Percentiles rank a stretch among this genome's conserved stretches.
Evolutionary conservation across 2,888 invertebrate species (phyloP).

Genomic region (Lysandra bellargus): DNA sequence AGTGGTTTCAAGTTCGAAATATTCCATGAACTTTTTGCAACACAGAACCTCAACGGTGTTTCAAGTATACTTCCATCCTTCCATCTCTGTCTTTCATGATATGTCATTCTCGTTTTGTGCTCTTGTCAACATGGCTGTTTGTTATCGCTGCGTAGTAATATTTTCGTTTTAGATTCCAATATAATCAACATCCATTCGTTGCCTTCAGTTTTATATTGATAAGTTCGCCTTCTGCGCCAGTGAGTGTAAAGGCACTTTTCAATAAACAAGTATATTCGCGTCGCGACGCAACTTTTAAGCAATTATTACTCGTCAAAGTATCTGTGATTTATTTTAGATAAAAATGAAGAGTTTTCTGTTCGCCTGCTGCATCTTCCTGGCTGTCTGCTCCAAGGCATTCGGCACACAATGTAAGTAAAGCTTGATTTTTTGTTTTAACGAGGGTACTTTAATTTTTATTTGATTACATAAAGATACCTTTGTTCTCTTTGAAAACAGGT

Average conservation of each 20-base stretch:
- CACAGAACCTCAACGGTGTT: slow-evolving; percentile 70
- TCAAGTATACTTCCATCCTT: slow-evolving; percentile 53
- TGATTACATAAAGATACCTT: slow-evolving; percentile 28
- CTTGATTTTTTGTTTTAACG: slow-evolving; percentile 41
- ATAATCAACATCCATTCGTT: slow-evolving; percentile 55
- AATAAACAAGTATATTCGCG: slow-evolving; percentile 42
- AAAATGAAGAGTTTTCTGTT: slow-evolving; percentile 80
- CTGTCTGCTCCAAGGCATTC: slow-evolving; percentile 72
- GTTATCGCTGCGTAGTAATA: slow-evolving; percentile 75
- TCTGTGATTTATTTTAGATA: slow-evolving; percentile 70
- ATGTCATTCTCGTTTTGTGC: slow-evolving; percentile 52
- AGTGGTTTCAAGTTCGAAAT: slow-evolving; percentile 43
- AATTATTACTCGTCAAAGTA: slow-evolving; percentile 67
- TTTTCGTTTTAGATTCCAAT: slow-evolving; percentile 58
- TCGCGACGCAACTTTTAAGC: slow-evolving; percentile 45
- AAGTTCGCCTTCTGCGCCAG: slow-evolving; percentile 92
- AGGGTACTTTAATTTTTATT: background rate
- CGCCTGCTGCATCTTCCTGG: slow-evolving; percentile 72
- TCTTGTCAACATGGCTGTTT: slow-evolving; percentile 65
- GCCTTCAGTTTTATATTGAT: slow-evolving; percentile 60
- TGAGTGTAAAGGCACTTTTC: slow-evolving; percentile 90
- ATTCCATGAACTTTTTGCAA: slow-evolving; percentile 63
- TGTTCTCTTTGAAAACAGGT: slow-evolving; percentile 33
- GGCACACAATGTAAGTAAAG: slow-evolving; percentile 85
- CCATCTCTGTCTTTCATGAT: slow-evolving; percentile 58